Evolutionary conservation across 2,113 vertebrate species (phyloP), one percentile per base, ranked within the genome.

Genomic region (Vireo altiloquus): DNA sequence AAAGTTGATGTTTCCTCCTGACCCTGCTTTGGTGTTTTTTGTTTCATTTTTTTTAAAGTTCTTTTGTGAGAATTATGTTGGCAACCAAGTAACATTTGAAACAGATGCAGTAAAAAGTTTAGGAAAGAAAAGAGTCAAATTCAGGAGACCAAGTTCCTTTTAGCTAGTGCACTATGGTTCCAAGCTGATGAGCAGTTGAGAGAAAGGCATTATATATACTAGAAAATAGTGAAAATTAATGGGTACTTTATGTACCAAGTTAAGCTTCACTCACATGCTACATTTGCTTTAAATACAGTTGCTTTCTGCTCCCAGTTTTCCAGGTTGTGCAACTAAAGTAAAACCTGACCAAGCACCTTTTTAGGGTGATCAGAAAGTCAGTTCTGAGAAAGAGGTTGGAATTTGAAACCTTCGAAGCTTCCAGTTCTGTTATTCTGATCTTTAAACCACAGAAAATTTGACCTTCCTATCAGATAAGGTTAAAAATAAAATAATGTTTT

Each of bases 181-280:
- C 68, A 52, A 90, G 60, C 90, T 74, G 57, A 52, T 7, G 10
- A 79, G 28, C 66, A 60, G 53, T 1, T 52, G 66, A 82, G 42
- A 49, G 31, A 60, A 86, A 59, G 31, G 46, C 42, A 28, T 82
- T 85, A 59, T 54, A 69, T 69, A 74, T 40, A 63, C 37, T 77
- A n/a, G 82, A 88, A 96, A 94, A 80, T n/a, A 90, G 74, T 87
- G 88, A 79, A 84, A 96, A 78, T 91, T 91, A 93, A 92, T 94
- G 53, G 54, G 65, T 54, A 85, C 52, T 92, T 93, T 82, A 91
- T 91, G 68, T 93, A 87, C 80, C 92, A 91, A 63, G 89, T 60
- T 87, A 84, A 82, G 81, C 50, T 88, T 86, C 56, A 19, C 37
- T 94, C 88, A 47, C 74, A 87, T 93, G 95, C 81, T 96, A 68